phyloP scores from a whole-genome alignment of 2,888 invertebrate species.

The Eugnorisma glareosa region DNA sequence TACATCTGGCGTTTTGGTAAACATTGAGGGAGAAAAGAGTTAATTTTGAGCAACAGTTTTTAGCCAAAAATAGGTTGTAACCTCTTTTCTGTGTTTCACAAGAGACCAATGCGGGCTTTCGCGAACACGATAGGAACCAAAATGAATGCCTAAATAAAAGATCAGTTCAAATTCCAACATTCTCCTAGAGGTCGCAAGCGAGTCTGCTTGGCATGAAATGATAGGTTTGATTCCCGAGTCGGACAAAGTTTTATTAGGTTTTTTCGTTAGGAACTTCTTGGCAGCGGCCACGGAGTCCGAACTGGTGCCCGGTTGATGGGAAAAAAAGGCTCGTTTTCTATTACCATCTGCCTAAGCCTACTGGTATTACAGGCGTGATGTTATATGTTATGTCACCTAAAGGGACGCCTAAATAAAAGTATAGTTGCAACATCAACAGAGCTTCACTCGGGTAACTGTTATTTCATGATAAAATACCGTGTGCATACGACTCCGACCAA shows the following conservation, averaged over 20 bases:
- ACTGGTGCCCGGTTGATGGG: neutral
- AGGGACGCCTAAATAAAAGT: too few species aligned
- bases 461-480: neutral
- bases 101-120: neutral
- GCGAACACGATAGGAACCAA: neutral
- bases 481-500: neutral
- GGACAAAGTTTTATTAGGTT: neutral
- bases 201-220: neutral
- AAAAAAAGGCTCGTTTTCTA: neutral
- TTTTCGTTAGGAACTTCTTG: neutral
- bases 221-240: neutral
- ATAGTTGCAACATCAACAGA: too few species aligned
- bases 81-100: conserved; percentile 33
- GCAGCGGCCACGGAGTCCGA: neutral
- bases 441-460: too few species aligned
- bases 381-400: too few species aligned
- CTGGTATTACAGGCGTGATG: too few species aligned
- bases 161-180: neutral
- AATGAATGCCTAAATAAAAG: neutral
- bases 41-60: conserved; percentile 24
- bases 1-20: conserved; percentile 59
- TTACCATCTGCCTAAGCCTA: neutral
- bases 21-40: conserved; percentile 20
- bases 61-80: conserved; percentile 24
- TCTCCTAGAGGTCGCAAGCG: neutral